These are phyloP conservation scores for Penaeus chinensis DNA, from an alignment of 1,140 invertebrate species.

Conservation along the genomic window DNA sequence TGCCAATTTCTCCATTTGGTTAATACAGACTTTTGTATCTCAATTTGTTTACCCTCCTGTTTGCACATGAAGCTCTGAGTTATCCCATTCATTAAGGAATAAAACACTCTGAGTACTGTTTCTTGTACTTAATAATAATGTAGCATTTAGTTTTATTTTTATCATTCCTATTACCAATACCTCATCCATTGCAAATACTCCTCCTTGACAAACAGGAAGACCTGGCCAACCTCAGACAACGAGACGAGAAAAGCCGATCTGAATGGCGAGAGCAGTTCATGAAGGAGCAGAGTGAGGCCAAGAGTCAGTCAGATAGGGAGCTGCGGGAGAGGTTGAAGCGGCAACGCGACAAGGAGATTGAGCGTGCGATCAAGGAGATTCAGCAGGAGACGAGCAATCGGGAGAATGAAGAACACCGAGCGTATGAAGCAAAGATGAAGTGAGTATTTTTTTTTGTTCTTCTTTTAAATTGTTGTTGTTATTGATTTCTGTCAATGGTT, in stretches of 20 bases:
- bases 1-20: too few species aligned
- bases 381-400: slow-evolving; percentile 41
- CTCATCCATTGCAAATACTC: background rate
- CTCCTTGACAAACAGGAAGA: slow-evolving; percentile 19
- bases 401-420: slow-evolving; percentile 26
- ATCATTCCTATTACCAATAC: background rate
- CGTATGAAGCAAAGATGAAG: slow-evolving; percentile 34
- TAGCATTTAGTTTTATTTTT: background rate
- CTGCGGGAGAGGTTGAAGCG: slow-evolving; percentile 48
- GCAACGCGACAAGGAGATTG: slow-evolving; percentile 56
- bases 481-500: background rate
- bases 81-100: too few species aligned
- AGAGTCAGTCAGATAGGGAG: slow-evolving; percentile 36
- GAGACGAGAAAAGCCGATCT: slow-evolving; percentile 29
- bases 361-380: slow-evolving; percentile 45
- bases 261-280: slow-evolving; percentile 46
- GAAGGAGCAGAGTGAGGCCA: slow-evolving; percentile 39
- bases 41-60: too few species aligned
- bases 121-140: too few species aligned
- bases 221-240: background rate
- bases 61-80: too few species aligned
- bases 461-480: background rate
- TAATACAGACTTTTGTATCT: too few species aligned
- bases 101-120: too few species aligned
- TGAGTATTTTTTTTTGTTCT: background rate